These are phyloP conservation scores for Camptogramma bilineatum DNA, from an alignment of 2,888 invertebrate species.

Conservation along the genomic window DNA sequence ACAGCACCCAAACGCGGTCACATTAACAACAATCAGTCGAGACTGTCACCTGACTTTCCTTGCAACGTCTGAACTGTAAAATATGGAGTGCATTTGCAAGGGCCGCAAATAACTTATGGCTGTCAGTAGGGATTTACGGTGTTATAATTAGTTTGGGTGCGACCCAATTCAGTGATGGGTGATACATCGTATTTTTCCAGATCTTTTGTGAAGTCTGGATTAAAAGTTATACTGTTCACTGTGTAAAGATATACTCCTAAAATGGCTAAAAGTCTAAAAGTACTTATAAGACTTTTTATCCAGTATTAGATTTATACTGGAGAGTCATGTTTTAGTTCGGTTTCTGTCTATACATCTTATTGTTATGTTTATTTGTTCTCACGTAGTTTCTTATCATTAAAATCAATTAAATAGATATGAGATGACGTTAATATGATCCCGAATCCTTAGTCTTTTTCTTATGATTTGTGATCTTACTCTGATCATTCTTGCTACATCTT, in stretches of 20 bases:
- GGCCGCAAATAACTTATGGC: conserved; percentile 53
- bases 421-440: background rate
- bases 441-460: background rate
- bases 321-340: too few relatives aligned
- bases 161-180: conserved; percentile 59
- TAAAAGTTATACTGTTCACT: background rate
- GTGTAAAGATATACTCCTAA: background rate
- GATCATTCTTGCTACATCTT: background rate
- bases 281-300: too few relatives aligned
- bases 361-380: background rate
- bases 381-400: background rate
- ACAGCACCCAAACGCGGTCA: conserved; percentile 23
- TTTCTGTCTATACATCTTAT: background rate
- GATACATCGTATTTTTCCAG: conserved; percentile 25
- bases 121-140: conserved; percentile 59
- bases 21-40: conserved; percentile 48
- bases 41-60: conserved; percentile 50
- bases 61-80: conserved; percentile 53
- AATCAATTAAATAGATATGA: too few relatives aligned
- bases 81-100: conserved; percentile 53
- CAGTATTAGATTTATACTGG: too few relatives aligned
- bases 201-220: background rate
- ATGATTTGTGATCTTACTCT: background rate
- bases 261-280: background rate
- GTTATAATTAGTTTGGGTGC: conserved; percentile 72